A percentile compares a stretch with the other conserved stretches of the same genome.
Evolutionary conservation across 92 coral and sea anemone genomes (phyloP).

Genomic region (Zoanthus sociatus): DNA sequence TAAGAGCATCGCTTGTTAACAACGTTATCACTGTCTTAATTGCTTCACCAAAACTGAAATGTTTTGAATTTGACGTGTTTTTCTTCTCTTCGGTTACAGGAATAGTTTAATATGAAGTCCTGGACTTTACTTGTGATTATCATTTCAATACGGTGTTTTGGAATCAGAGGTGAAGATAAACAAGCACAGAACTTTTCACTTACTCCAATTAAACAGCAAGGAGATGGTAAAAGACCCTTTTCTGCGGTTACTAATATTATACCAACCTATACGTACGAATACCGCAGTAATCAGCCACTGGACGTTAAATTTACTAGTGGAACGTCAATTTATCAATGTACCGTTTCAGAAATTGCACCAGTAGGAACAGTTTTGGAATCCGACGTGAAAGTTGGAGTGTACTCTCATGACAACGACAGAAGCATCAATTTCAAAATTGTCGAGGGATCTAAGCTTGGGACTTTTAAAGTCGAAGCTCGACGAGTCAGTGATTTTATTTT

Average conservation of each 20-base stretch:
- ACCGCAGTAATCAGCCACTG: conserved; percentile 77
- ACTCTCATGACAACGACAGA: conserved; percentile 62
- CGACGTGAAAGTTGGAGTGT: conserved; percentile 95
- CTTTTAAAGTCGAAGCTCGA: conserved; percentile 72
- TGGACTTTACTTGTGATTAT: background rate
- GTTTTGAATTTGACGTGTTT: conserved; percentile 77
- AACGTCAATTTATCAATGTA: conserved; percentile 81
- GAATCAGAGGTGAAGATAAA: background rate
- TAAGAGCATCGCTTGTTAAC: conserved; percentile 66
- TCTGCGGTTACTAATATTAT: conserved; percentile 73
- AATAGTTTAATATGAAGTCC: background rate
- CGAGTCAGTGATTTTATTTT: conserved; percentile 81
- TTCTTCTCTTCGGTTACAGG: conserved; percentile 69
- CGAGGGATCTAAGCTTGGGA: conserved; percentile 60
- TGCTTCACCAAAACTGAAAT: conserved; percentile 68
- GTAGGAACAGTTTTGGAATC: conserved; percentile 76
- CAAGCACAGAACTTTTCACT: background rate
- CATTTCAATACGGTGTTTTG: conserved; percentile 8
- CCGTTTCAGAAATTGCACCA: conserved; percentile 76
- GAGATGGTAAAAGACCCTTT: conserved; percentile 60
- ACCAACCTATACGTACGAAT: conserved; percentile 81
- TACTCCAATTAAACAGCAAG: conserved; percentile 35
- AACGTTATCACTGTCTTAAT: conserved; percentile 69
- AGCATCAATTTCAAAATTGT: conserved; percentile 74
- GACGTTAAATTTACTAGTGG: conserved; percentile 94